A percentile compares a stretch with the other conserved stretches of the same genome.
Evolutionary conservation across 1,140 invertebrate genomes (phyloP).

Genomic region (Popillia japonica): DNA sequence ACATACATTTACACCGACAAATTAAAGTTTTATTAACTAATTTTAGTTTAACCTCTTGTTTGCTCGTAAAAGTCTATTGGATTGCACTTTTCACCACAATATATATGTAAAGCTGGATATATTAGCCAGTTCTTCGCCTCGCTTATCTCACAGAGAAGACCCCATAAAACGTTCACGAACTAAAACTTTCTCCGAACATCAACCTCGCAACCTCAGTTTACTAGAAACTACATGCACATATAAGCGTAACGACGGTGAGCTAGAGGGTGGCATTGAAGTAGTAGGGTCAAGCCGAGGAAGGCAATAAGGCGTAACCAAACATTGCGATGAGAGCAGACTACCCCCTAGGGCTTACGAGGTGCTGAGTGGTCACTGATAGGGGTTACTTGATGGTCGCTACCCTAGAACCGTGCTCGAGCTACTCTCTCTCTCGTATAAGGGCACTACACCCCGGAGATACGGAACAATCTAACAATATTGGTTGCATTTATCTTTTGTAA

Average conservation of each 20-base stretch:
- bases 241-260: background rate
- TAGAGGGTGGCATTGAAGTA: constrained; percentile 31
- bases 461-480: constrained; percentile 36
- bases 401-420: background rate
- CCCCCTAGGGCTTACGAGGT: constrained; percentile 45
- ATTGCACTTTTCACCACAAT: too few relatives aligned
- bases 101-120: too few relatives aligned
- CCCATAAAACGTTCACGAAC: background rate
- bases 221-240: background rate
- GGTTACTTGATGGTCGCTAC: constrained; percentile 39
- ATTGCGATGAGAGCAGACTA: constrained; percentile 45
- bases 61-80: too few relatives aligned
- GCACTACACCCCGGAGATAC: constrained; percentile 35
- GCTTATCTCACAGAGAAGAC: background rate
- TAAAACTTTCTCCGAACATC: background rate
- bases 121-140: background rate
- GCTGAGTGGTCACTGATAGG: constrained; percentile 49
- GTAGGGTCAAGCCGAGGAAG: constrained; percentile 40
- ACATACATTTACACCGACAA: too few relatives aligned
- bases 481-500: constrained; percentile 38
- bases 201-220: constrained; percentile 3
- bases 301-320: constrained; percentile 50
- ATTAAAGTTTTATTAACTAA: too few relatives aligned
- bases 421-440: background rate
- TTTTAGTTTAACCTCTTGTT: too few relatives aligned